These are phyloP conservation scores for Plusia festucae DNA, from an alignment of 2,888 invertebrate genomes.

Conservation along the genomic window DNA sequence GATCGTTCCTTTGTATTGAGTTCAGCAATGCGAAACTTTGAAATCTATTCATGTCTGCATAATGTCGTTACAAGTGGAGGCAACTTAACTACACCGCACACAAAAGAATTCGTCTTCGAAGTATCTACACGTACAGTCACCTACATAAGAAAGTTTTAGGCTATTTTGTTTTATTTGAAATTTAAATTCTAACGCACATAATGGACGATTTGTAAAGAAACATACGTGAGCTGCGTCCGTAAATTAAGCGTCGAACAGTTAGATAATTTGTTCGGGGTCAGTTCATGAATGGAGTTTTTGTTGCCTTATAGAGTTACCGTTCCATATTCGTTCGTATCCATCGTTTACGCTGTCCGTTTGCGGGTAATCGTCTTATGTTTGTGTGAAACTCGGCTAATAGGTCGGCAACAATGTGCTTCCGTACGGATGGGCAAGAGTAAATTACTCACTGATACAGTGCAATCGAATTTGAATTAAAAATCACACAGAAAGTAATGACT, in stretches of 20 bases:
- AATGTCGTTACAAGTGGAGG: slow-evolving; percentile 41
- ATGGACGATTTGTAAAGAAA: slow-evolving; percentile 67
- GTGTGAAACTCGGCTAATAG: slow-evolving; percentile 72
- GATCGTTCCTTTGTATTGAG: slow-evolving; percentile 73
- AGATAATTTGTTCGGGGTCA: slow-evolving; percentile 78
- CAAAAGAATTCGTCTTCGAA: slow-evolving; percentile 55
- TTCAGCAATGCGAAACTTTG: slow-evolving; percentile 71
- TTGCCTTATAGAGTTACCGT: slow-evolving; percentile 72
- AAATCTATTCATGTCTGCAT: slow-evolving; percentile 63
- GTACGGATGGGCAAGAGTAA: slow-evolving; percentile 50
- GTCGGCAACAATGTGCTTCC: slow-evolving; percentile 65
- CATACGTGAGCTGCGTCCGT: slow-evolving; percentile 69
- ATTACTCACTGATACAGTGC: slow-evolving; percentile 40
- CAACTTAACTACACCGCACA: slow-evolving; percentile 43
- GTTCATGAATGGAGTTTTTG: slow-evolving; percentile 75
- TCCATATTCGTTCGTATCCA: slow-evolving; percentile 62
- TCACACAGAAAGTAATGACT: slow-evolving; percentile 47
- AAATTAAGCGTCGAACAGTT: slow-evolving; percentile 79
- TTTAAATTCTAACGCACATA: slow-evolving; percentile 65
- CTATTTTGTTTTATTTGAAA: slow-evolving; percentile 67
- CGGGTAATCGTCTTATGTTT: slow-evolving; percentile 70
- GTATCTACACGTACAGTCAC: slow-evolving; percentile 36
- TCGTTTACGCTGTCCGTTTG: slow-evolving; percentile 63
- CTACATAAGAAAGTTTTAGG: slow-evolving; percentile 63
- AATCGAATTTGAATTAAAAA: slow-evolving; percentile 47